Base-by-base conservation (phyloP, 2,888 invertebrate species). In the Nomada ferruginata region DNA sequence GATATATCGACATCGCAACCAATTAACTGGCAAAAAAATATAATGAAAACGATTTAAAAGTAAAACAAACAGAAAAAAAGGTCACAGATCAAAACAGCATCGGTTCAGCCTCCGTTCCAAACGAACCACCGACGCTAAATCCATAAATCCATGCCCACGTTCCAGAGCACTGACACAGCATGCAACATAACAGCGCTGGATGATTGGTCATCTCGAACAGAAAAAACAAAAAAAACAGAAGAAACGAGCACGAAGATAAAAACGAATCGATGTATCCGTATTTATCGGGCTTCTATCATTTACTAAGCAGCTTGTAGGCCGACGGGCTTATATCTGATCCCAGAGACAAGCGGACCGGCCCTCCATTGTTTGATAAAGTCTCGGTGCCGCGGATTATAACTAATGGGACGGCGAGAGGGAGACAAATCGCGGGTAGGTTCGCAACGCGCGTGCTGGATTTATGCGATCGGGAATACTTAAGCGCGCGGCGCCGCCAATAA, bases 381-480 rank as follows among this genome's bases (percentile, higher is more conserved):
- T 60, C 55, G 53, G 83, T 55, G 70, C 55, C 60, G 52, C 53
- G 82, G 82, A 83, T 83, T 83, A 83, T 82, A 83, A 83, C 82
- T 83, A 83, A 83, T 83, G 75, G 74, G 71, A 74, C 66, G 53
- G 26, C 26, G 29, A 23, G 66, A 64, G 79, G 79, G 52, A 65
- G 68, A 75, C 44, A 65, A 75, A 74, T 80, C 73, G 77, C 70
- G 68, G 52, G 59, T 63, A 26, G 29, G 36, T 15, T 64, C 55
- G 66, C 42, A 70, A 57, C 71, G 82, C 76, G 81, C 75, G 79
- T 65, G 64, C 76, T 63, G 72, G 61, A 79, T 70, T 76, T 76
- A 79, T 65, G 65, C 86, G 79, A 85, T 85, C 81, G 74, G 63
- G 82, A 70, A 86, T 86, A 79, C 79, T 87, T 79, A 79, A 85